Evolutionary conservation across 2,888 invertebrate genomes (phyloP).

Genomic region (Tiliacea aurago): DNA sequence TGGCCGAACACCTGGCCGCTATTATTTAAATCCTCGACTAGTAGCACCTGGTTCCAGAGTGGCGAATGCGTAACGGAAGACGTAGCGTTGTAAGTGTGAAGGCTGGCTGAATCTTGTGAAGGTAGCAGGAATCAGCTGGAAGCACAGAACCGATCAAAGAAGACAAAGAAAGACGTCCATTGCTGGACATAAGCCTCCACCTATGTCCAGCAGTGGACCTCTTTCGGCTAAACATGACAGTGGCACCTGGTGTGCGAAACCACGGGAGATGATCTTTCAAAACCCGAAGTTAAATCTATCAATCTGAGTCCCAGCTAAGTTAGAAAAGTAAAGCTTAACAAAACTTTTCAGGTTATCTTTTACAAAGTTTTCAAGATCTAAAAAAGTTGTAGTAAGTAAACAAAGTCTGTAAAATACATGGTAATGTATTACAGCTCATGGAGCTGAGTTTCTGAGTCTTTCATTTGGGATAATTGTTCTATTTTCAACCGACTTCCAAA

Average conservation of each 20-base stretch:
- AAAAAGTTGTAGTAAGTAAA: slow-evolving; percentile 3
- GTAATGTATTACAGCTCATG: background rate
- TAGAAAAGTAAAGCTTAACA: background rate
- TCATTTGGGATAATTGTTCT: too few species aligned
- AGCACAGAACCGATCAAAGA: too few species aligned
- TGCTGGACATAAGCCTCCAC: too few species aligned
- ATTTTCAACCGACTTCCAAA: too few species aligned
- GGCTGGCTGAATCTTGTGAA: too few species aligned
- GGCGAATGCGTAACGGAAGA: too few species aligned
- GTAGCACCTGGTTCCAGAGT: too few species aligned
- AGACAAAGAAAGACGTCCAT: too few species aligned
- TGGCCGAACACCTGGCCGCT: background rate
- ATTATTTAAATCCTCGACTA: background rate
- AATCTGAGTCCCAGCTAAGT: slow-evolving; percentile 5
- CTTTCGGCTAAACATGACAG: too few species aligned
- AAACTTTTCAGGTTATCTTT: background rate
- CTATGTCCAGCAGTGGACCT: background rate
- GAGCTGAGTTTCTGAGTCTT: background rate
- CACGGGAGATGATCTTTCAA: slow-evolving; percentile 6
- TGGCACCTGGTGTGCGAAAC: background rate
- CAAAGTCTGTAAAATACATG: background rate
- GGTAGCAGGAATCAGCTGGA: too few species aligned
- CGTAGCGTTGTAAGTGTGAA: too few species aligned
- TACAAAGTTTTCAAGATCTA: slow-evolving; percentile 9
- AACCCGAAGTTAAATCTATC: slow-evolving; percentile 5